Conservation (phyloP, 2,888 invertebrate species). For the Pimpla rufipes region DNA sequence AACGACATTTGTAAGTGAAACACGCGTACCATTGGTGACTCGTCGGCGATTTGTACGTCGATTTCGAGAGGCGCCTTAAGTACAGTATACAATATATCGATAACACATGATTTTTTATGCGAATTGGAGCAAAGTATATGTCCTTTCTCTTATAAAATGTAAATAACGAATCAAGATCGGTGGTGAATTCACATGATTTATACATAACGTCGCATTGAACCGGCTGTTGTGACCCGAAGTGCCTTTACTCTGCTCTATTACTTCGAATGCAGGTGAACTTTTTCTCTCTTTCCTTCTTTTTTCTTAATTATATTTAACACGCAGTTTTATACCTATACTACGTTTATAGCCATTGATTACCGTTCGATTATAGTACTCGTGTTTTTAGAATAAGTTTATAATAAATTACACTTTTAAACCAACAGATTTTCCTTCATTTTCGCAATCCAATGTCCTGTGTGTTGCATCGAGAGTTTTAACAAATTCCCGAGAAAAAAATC, state of each 20-base stretch:
- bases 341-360: constrained; percentile 65
- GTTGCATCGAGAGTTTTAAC: not conserved
- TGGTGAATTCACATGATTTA: constrained; percentile 59
- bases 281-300: constrained; percentile 36
- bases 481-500: not conserved
- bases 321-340: constrained; percentile 66
- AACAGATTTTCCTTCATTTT: constrained; percentile 29
- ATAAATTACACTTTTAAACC: constrained; percentile 67
- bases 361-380: constrained; percentile 59
- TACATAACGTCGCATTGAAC: constrained; percentile 54
- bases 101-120: constrained; percentile 20
- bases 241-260: constrained; percentile 64
- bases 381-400: constrained; percentile 59
- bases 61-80: constrained; percentile 27
- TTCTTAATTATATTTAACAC: constrained; percentile 63
- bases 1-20: constrained; percentile 34
- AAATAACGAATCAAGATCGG: constrained; percentile 55
- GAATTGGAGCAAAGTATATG: constrained; percentile 17
- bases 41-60: not conserved
- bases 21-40: constrained; percentile 14
- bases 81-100: not conserved
- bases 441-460: constrained; percentile 9
- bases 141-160: constrained; percentile 44
- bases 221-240: constrained; percentile 66
- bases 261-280: constrained; percentile 59